Evolutionary conservation across 2,888 invertebrate species (phyloP).

Genomic region (Eilema caniola): DNA sequence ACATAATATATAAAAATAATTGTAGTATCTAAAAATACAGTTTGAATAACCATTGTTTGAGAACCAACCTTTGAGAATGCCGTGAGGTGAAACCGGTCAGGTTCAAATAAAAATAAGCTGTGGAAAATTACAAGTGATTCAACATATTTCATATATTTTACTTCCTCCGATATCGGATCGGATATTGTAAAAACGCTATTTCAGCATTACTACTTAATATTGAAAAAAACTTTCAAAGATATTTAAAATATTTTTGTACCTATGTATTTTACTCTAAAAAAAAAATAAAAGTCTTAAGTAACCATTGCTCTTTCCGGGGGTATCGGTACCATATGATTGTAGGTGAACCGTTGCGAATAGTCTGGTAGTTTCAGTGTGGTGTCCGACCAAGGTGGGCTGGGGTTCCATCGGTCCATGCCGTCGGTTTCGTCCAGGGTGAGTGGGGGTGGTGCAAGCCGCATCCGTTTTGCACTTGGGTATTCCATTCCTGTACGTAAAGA

Average conservation of each 20-base stretch:
- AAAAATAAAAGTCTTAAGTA: conserved; percentile 61
- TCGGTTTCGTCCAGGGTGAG: conserved; percentile 86
- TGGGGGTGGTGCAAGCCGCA: conserved; percentile 70
- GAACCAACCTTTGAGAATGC: too few species aligned
- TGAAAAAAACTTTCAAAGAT: conserved; percentile 30
- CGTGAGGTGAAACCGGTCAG: too few species aligned
- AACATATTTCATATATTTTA: too few species aligned
- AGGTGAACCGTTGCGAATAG: conserved; percentile 93
- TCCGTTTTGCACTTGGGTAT: conserved; percentile 76
- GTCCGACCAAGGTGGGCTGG: conserved; percentile 95
- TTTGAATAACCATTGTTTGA: too few species aligned
- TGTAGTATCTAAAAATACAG: too few species aligned
- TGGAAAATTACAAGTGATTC: too few species aligned
- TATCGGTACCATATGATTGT: conserved; percentile 90
- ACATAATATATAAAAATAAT: too few species aligned
- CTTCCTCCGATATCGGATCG: too few species aligned
- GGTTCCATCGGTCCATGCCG: conserved; percentile 94
- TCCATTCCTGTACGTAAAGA: conserved; percentile 66
- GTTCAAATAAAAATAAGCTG: too few species aligned
- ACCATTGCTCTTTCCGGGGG: conserved; percentile 89
- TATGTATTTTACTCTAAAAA: conserved; percentile 19
- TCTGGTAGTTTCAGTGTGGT: conserved; percentile 93
- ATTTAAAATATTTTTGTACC: conserved; percentile 20
- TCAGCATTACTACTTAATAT: conserved; percentile 12
- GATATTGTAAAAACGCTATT: too few species aligned